phyloP scores from a whole-genome alignment of 2,113 vertebrate genomes.

The Opisthocomus hoazin region DNA sequence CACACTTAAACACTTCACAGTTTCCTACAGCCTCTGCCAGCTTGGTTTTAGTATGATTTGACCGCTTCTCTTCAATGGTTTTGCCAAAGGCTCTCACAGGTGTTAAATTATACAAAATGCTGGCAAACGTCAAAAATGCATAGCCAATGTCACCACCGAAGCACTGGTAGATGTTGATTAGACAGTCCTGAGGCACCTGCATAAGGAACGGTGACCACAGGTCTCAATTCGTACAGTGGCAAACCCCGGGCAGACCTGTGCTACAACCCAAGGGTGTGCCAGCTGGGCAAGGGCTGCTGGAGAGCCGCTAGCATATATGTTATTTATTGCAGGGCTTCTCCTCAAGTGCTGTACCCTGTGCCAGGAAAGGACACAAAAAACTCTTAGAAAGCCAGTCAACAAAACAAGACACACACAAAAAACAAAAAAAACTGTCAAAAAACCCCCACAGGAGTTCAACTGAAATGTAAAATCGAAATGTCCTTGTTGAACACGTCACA shows the following conservation, averaged over 20 bases:
- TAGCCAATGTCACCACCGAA: background rate
- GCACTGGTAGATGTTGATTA: background rate
- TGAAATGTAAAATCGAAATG: background rate
- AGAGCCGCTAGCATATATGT: background rate
- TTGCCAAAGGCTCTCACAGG: background rate
- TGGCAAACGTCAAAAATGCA: background rate
- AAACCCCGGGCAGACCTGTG: background rate
- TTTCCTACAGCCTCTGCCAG: background rate
- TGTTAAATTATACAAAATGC: background rate
- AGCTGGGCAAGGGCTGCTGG: background rate
- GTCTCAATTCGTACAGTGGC: background rate
- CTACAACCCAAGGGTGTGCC: background rate
- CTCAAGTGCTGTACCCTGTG: background rate
- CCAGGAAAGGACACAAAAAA: background rate
- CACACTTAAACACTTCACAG: background rate
- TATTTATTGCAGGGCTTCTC: background rate
- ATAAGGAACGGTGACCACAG: background rate
- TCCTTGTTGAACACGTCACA: background rate
- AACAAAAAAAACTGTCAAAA: background rate
- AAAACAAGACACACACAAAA: background rate
- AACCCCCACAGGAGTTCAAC: background rate
- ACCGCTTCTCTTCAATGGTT: background rate
- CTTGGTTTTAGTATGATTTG: background rate
- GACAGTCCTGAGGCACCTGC: background rate
- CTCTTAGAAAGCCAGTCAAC: background rate